A percentile compares a stretch with the other conserved stretches of the same genome.
These are phyloP conservation scores for Phocoena phocoena DNA, from an alignment of 2,113 vertebrate genomes.

Conservation along the genomic window DNA sequence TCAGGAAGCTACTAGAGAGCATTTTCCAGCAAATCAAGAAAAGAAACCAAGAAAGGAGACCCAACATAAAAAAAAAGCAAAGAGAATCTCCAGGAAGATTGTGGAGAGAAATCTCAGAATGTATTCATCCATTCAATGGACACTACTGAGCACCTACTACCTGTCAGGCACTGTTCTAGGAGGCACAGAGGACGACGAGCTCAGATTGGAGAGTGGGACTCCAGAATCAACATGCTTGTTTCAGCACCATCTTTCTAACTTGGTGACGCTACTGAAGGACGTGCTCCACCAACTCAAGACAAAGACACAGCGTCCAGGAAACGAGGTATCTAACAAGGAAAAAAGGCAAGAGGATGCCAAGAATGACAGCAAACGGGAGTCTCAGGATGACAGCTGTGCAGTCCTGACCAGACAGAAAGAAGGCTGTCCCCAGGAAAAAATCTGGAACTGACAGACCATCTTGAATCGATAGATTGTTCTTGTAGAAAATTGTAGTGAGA, in stretches of 20 bases:
- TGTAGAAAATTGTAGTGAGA: not conserved
- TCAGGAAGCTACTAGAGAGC: not conserved
- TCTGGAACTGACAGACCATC: not conserved
- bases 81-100: not conserved
- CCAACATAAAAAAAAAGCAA: not conserved
- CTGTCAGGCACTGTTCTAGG: not conserved
- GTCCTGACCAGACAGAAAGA: not conserved
- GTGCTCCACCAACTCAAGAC: not conserved
- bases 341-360: not conserved
- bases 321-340: not conserved
- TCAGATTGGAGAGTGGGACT: not conserved
- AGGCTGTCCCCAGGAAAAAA: not conserved
- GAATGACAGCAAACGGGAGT: not conserved
- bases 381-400: not conserved
- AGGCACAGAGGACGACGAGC: not conserved
- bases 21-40: conserved; percentile 22
- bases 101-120: not conserved
- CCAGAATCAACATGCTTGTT: not conserved
- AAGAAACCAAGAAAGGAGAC: not conserved
- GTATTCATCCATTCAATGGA: not conserved
- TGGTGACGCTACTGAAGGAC: not conserved
- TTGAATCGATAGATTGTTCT: not conserved
- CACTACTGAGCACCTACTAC: not conserved
- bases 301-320: not conserved
- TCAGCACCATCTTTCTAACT: not conserved